Base-by-base conservation (phyloP, 37 sponge, comb jelly and placozoan species). In the Halichondria panicea region DNA sequence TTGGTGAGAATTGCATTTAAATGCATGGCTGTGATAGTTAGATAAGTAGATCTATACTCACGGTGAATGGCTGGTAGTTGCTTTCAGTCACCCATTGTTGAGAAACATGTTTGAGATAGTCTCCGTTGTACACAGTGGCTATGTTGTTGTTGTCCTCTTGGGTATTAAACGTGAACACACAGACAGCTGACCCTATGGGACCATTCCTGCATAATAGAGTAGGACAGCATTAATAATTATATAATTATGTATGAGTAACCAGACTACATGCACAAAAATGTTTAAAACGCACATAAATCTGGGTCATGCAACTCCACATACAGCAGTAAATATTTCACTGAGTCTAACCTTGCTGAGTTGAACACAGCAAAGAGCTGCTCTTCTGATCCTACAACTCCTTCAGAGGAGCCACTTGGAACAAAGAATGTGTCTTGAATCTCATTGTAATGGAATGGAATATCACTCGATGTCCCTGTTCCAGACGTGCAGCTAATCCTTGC, bases 161-260 rank as follows among this genome's bases (percentile, higher is more conserved):
- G 15, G 62, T 24, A 21, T 75, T 73, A 28, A 90, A 83, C 36
- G 83, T 75, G 74, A 66, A 95, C 37, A 88, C 80, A 70, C 96
- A 95, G 21, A 95, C 67, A 18, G 89, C 92, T 18, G 96, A 95
- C 0, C 85, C 95, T 11, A 70, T 43, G 0, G 95, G 95, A 3
- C 92, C 88, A 68, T 76, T 81, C 59, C 91, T 91, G 56, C 39
- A 70, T 19, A 70, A 41, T 67, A 77, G 63, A 42, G 65, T 22
- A 40, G 45, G 56, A 25, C 1, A 18, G 9, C 12, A 9, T 39
- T 63, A 44, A 48, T 27, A 63, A 41, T 30, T 8, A 40, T 56
- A 24, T 9, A 60, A 11, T 64, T 64, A 31, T 64, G 9, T 64
- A 34, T 32, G 11, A 12, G 66, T 35, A 34, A 64, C 40, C 11